These are phyloP conservation scores for Petrophora chlorosata DNA, from an alignment of 2,888 invertebrate genomes.

Conservation along the genomic window DNA sequence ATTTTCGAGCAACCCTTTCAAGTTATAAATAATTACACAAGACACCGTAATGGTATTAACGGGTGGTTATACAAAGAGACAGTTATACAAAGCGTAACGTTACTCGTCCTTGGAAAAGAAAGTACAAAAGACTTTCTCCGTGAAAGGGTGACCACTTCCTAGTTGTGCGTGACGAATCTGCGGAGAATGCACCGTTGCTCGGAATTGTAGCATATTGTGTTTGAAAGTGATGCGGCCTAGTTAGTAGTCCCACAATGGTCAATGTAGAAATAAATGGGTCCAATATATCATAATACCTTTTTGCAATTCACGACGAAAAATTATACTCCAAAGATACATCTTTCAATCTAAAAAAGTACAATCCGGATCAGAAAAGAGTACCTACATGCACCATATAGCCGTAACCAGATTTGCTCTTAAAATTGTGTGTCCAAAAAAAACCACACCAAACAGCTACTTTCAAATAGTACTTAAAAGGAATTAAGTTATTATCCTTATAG, in stretches of 20 bases:
- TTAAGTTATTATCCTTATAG: no score
- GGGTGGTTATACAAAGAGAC: slow-evolving; percentile 33
- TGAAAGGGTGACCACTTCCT: slow-evolving; percentile 69
- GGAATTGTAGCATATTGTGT: slow-evolving; percentile 45
- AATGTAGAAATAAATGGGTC: slow-evolving; percentile 13
- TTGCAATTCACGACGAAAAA: no score
- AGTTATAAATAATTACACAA: slow-evolving; percentile 78
- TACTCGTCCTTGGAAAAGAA: slow-evolving; percentile 67
- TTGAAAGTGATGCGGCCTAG: slow-evolving; percentile 39
- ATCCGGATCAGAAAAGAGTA: no score
- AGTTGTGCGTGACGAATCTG: slow-evolving; percentile 61
- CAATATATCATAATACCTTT: background rate
- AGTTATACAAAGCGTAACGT: slow-evolving; percentile 73
- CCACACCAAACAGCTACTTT: no score
- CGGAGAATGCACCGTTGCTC: slow-evolving; percentile 46
- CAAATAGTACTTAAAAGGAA: no score
- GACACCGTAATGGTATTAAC: slow-evolving; percentile 68
- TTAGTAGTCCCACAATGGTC: slow-evolving; percentile 19
- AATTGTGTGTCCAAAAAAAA: no score
- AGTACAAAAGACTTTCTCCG: slow-evolving; percentile 77
- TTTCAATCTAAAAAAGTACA: no score
- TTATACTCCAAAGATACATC: no score
- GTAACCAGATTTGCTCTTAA: no score
- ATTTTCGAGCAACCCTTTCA: slow-evolving; percentile 77
- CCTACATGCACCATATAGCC: no score